These are phyloP conservation scores for Trachelus iudaicus DNA, from an alignment of 2,888 invertebrate genomes.

Conservation along the genomic window DNA sequence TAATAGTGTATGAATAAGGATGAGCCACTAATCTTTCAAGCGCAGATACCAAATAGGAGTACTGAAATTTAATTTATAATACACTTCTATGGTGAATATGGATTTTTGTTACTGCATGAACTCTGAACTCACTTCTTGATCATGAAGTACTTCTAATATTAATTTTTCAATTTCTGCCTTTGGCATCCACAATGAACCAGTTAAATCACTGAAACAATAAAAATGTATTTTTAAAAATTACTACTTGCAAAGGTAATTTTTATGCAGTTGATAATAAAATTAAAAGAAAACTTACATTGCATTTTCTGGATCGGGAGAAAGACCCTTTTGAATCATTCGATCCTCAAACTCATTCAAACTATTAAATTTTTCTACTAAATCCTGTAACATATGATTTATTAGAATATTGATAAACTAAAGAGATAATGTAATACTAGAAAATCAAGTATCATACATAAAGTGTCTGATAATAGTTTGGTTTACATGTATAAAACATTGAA, in stretches of 20 bases:
- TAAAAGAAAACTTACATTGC: constrained; percentile 67
- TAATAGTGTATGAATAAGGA: constrained; percentile 77
- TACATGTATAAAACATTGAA: constrained; percentile 90
- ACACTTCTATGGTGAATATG: background rate
- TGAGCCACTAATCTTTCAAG: constrained; percentile 78
- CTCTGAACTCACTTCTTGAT: constrained; percentile 67
- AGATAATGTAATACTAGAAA: background rate
- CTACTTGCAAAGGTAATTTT: constrained; percentile 43
- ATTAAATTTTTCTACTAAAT: constrained; percentile 77
- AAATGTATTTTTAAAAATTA: constrained; percentile 54
- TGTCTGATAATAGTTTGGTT: constrained; percentile 85
- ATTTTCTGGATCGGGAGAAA: constrained; percentile 70
- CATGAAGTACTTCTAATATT: constrained; percentile 76
- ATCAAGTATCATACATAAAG: constrained; percentile 75
- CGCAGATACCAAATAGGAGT: constrained; percentile 77
- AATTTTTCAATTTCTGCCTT: constrained; percentile 74
- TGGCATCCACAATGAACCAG: constrained; percentile 74
- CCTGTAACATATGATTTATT: constrained; percentile 62
- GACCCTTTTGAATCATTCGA: constrained; percentile 73
- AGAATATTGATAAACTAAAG: background rate
- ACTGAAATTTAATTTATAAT: constrained; percentile 62
- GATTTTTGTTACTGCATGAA: background rate
- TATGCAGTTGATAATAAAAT: background rate
- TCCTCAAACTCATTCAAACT: constrained; percentile 78
- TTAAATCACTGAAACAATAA: constrained; percentile 65